Evolutionary conservation across 2,113 vertebrate species (phyloP).

Genomic region (Accipiter virgatus): DNA sequence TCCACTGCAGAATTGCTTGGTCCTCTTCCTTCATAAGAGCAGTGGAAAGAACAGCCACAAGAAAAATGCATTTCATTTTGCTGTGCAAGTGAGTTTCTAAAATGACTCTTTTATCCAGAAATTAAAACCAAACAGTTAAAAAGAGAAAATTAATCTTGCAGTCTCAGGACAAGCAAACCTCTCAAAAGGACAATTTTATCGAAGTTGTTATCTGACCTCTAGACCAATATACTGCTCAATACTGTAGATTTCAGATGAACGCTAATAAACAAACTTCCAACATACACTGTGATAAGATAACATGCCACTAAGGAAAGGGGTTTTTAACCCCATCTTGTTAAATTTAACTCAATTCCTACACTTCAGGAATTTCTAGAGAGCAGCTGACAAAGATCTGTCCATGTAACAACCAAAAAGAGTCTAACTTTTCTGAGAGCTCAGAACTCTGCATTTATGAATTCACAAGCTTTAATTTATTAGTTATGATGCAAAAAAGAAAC

Average conservation of each 20-base stretch:
- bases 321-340: neutral
- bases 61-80: conserved; percentile 48
- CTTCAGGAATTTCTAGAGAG: neutral
- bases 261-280: neutral
- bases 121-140: conserved; percentile 2
- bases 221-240: neutral
- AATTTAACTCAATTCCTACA: neutral
- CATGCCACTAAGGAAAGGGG: neutral
- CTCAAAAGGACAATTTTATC: neutral
- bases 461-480: neutral
- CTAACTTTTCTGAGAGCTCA: neutral
- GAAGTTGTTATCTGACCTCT: neutral
- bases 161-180: neutral
- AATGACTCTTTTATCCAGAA: neutral
- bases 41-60: neutral
- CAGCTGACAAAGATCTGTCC: neutral
- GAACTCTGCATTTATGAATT: neutral
- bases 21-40: neutral
- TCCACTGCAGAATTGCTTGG: neutral
- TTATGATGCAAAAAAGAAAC: neutral
- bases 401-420: neutral
- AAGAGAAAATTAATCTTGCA: neutral
- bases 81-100: neutral
- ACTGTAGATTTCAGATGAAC: neutral
- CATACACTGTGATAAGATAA: neutral